A percentile compares a stretch with the other conserved stretches of the same genome.
These are phyloP conservation scores for Pteromalus puparum DNA, from an alignment of 1,140 invertebrate species.

Conservation along the genomic window DNA sequence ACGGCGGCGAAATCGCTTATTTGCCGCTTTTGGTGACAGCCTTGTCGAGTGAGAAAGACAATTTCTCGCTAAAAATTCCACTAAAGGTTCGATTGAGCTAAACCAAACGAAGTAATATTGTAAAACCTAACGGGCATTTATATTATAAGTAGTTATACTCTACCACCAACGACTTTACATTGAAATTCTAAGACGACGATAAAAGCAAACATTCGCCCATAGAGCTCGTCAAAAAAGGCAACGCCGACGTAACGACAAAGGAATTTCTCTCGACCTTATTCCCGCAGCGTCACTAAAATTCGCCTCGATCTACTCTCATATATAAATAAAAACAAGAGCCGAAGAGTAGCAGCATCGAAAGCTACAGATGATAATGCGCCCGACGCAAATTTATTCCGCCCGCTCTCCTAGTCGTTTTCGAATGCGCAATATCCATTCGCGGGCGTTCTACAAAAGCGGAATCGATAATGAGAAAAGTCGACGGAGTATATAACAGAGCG, in stretches of 20 bases:
- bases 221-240: slow-evolving; percentile 18
- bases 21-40: background rate
- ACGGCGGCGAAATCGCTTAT: background rate
- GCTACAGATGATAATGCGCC: background rate
- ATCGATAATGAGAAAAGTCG: slow-evolving; percentile 38
- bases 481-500: background rate
- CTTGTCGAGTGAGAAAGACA: background rate
- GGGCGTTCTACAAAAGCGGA: slow-evolving; percentile 29
- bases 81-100: background rate
- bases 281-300: slow-evolving; percentile 21
- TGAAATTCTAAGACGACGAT: background rate
- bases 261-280: slow-evolving; percentile 25
- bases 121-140: background rate
- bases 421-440: slow-evolving; percentile 24
- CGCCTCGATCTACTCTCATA: background rate
- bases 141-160: background rate
- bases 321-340: background rate
- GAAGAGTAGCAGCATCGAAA: slow-evolving; percentile 4
- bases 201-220: background rate
- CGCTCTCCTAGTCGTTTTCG: slow-evolving; percentile 11
- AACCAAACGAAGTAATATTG: background rate
- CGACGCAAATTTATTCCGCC: slow-evolving; percentile 28
- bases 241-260: background rate
- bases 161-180: background rate
- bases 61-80: no score